Evolutionary conservation across 1,140 invertebrate species (phyloP), one percentile per base, ranked within the genome.

Genomic region (Lordiphosa clarofinis): DNA sequence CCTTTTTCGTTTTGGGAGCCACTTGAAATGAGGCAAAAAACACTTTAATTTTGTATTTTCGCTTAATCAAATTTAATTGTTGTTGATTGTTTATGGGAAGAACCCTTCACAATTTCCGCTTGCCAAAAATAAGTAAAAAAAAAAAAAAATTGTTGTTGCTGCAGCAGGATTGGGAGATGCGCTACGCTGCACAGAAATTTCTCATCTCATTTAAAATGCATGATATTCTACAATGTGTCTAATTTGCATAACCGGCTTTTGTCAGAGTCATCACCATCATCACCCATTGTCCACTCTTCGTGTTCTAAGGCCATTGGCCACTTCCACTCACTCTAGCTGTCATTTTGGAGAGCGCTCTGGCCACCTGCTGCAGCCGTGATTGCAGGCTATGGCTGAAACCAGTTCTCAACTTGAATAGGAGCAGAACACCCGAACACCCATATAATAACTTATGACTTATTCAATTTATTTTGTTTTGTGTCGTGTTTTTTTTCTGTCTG

Each of bases 201-300:
- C 33, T 53, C 33, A 11, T 13, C 11, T 31, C 54, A 42, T 44
- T 68, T 64, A 59, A 79, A 56, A 79, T 79, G 67, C 65, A 81
- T 74, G 70, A 81, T 49, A 73, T 74, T 73, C 64, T 33, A 70
- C 38, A 69, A 42, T 59, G 58, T 42, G 42, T 49, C 56, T 48
- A 69, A 79, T 81, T 79, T 67, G 48, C 75, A 79, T 81, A 81
- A 82, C 76, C 75, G 66, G 75, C 50, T 68, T 46, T 63, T 52
- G 56, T 58, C 47, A 72, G 66, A 67, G 46, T 48, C 74, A 76
- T 46, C 55, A 48, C 10, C 11, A 50, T 47, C 54, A 67, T 46
- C 57, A 66, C 66, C 40, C 58, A 64, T 62, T 66, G 62, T 66
- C 62, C 63, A 67, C 47, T 67, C 63, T 42, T 46, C 55, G 59